These are phyloP conservation scores for Odontesthes bonariensis DNA, from an alignment of 2,113 vertebrate species.

Conservation along the genomic window DNA sequence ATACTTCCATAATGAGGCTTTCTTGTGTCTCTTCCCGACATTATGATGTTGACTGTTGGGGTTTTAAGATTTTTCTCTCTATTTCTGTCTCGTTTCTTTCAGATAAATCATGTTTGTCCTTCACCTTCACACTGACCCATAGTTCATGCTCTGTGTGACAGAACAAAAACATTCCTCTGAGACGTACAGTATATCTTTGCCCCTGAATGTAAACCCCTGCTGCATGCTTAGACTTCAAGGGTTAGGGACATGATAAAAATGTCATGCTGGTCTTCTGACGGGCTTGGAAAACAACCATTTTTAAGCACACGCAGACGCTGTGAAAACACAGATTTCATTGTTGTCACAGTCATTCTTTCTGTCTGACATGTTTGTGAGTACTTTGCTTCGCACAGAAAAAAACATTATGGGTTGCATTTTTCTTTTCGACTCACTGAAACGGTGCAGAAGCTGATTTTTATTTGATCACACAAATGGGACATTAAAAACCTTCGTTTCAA, in stretches of 20 bases:
- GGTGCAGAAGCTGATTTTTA: background rate
- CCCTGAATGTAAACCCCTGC: constrained; percentile 2
- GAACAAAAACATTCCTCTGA: constrained; percentile 16
- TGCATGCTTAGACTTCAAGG: constrained; percentile 22
- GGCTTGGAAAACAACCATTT: constrained; percentile 12
- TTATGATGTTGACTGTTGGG: background rate
- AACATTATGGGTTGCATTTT: background rate
- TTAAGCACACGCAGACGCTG: background rate
- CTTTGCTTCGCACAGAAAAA: constrained; percentile 2
- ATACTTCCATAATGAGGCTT: background rate
- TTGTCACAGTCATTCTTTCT: constrained; percentile 11
- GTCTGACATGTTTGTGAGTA: constrained; percentile 29
- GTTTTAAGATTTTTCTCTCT: background rate
- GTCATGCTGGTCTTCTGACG: constrained; percentile 35
- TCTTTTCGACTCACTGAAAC: background rate
- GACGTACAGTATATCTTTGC: constrained; percentile 7
- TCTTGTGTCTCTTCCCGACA: background rate
- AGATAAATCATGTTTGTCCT: constrained; percentile 34
- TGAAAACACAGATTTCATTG: constrained; percentile 44
- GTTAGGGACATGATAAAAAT: constrained; percentile 25
- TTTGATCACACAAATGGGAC: background rate
- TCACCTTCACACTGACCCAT: constrained; percentile 4
- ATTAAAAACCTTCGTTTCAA: background rate
- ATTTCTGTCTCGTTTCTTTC: constrained; percentile 23
- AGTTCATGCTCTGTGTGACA: background rate